A percentile compares a stretch with the other conserved stretches of the same genome.
Conservation (phyloP, 2,113 vertebrate species). For the Strix uralensis region DNA sequence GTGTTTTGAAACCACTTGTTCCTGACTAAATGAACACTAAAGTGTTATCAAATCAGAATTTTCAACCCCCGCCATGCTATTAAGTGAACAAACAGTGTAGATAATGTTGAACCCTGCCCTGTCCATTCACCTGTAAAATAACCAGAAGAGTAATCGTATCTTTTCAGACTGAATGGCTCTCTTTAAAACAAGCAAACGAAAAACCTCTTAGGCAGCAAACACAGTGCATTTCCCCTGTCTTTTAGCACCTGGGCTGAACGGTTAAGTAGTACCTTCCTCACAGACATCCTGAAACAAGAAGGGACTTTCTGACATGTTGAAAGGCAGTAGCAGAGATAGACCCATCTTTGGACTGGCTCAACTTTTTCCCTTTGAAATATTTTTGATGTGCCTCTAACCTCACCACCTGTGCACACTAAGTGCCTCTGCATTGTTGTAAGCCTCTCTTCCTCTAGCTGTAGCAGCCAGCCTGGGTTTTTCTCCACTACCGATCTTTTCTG, state of each 20-base stretch:
- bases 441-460: not conserved
- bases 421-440: fast-evolving
- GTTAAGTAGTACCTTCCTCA: not conserved
- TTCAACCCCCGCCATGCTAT: not conserved
- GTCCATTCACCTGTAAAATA: not conserved
- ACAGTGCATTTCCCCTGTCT: not conserved
- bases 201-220: not conserved
- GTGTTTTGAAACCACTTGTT: not conserved
- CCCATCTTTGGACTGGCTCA: not conserved
- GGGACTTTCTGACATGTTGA: not conserved
- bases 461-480: not conserved
- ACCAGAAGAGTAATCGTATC: not conserved
- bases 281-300: not conserved
- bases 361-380: fast-evolving
- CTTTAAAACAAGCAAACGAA: not conserved
- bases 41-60: not conserved
- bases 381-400: not conserved
- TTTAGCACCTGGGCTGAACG: not conserved
- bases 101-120: not conserved
- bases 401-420: no score
- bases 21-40: not conserved
- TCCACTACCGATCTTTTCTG: not conserved
- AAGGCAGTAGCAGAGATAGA: not conserved
- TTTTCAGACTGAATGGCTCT: not conserved
- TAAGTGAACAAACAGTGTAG: not conserved